A percentile compares a stretch with the other conserved stretches of the same genome.
Evolutionary conservation across 2,113 vertebrate species (phyloP).

Genomic region (Hassar affinis): DNA sequence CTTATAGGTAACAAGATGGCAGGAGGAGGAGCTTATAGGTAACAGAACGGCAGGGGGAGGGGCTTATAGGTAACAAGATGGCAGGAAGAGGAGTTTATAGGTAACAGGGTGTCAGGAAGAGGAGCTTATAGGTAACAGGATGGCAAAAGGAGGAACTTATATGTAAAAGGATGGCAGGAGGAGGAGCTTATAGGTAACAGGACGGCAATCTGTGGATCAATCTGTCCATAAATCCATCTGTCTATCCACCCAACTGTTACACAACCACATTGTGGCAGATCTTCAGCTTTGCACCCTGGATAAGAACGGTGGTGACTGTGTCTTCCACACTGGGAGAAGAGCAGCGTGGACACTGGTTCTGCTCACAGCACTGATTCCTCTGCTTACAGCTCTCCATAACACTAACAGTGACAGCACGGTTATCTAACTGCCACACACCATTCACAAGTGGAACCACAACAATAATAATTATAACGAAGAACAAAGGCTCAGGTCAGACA

Average conservation of each 20-base stretch:
- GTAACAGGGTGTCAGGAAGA: too few relatives aligned
- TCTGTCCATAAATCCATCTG: too few relatives aligned
- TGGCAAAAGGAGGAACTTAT: too few relatives aligned
- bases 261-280: not conserved
- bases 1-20: not conserved
- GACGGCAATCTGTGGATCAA: too few relatives aligned
- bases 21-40: not conserved
- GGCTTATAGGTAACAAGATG: too few relatives aligned
- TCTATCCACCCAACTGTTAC: too few relatives aligned
- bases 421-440: not conserved
- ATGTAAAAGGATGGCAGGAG: too few relatives aligned
- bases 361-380: not conserved
- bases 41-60: too few relatives aligned
- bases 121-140: too few relatives aligned
- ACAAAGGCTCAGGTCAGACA: not conserved
- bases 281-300: not conserved
- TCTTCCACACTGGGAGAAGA: not conserved
- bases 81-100: too few relatives aligned
- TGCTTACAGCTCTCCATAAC: not conserved
- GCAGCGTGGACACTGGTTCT: not conserved
- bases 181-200: too few relatives aligned
- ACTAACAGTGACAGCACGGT: not conserved
- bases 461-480: not conserved
- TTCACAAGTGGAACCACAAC: not conserved
- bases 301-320: not conserved